Evolutionary conservation across 2,113 vertebrate genomes (phyloP).

Genomic region (Chaetops frenatus): DNA sequence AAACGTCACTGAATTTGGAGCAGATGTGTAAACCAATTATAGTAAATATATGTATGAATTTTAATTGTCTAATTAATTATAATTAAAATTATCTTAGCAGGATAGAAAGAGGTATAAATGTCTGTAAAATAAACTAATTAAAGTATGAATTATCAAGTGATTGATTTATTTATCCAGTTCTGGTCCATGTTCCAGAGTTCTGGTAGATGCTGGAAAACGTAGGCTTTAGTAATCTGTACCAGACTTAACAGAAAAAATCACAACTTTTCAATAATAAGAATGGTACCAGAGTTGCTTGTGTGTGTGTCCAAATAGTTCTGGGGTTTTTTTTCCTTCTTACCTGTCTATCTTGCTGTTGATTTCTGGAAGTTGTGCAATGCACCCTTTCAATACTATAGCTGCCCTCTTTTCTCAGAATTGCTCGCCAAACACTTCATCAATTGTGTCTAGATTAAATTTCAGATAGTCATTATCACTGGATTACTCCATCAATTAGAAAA

Average conservation of each 20-base stretch:
- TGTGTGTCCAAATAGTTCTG: background rate
- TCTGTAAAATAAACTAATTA: background rate
- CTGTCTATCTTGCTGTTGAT: accelerated
- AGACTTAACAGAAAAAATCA: background rate
- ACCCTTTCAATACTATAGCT: background rate
- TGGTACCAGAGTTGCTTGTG: background rate
- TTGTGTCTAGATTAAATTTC: background rate
- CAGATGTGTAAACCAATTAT: background rate
- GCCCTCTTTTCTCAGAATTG: background rate
- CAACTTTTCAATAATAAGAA: background rate
- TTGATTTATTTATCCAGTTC: background rate
- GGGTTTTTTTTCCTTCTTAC: background rate
- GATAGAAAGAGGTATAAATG: background rate
- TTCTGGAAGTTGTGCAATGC: background rate
- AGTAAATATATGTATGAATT: background rate
- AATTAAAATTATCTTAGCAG: background rate
- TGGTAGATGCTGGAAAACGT: background rate
- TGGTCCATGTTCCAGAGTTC: background rate
- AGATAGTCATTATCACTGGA: background rate
- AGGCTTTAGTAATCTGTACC: background rate
- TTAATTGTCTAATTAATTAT: background rate
- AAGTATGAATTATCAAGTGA: background rate
- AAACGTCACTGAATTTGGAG: background rate
- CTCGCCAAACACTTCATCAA: background rate
- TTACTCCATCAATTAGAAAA: background rate